Evolutionary conservation across 2,888 invertebrate species (phyloP).

Genomic region (Allolobophora icterica): DNA sequence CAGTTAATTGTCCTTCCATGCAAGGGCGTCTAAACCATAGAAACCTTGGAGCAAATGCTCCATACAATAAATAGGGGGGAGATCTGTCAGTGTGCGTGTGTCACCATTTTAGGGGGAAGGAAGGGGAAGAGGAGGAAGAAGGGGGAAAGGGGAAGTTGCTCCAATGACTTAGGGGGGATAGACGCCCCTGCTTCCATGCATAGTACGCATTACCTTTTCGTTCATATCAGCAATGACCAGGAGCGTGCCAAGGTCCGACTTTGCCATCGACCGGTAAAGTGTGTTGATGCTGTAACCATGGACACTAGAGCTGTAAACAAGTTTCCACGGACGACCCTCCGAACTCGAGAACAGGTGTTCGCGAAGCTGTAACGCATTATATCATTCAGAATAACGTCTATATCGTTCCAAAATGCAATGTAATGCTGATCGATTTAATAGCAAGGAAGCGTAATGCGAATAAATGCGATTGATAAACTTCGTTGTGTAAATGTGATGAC

Average conservation of each 20-base stretch:
- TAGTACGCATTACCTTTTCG: slow-evolving; percentile 74
- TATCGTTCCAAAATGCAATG: background rate
- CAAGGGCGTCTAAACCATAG: too few relatives aligned
- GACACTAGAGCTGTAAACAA: slow-evolving; percentile 93
- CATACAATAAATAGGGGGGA: too few relatives aligned
- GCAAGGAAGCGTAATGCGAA: too few relatives aligned
- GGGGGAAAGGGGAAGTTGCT: too few relatives aligned
- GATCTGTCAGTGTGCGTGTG: too few relatives aligned
- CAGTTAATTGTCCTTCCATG: background rate
- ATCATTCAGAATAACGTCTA: background rate
- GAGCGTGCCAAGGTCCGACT: slow-evolving; percentile 83
- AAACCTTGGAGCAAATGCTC: too few relatives aligned
- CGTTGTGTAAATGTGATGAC: too few relatives aligned
- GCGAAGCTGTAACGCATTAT: slow-evolving; percentile 71
- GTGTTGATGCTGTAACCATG: slow-evolving; percentile 97
- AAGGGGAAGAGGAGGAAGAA: too few relatives aligned
- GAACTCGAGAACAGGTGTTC: slow-evolving; percentile 91
- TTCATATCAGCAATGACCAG: slow-evolving; percentile 94
- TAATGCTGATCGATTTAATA: too few relatives aligned
- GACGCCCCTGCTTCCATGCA: background rate
- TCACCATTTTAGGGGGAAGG: too few relatives aligned
- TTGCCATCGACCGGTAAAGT: slow-evolving; percentile 89
- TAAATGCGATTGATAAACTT: too few relatives aligned
- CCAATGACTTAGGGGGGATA: too few relatives aligned
- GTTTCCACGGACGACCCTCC: slow-evolving; percentile 91